Evolutionary conservation across 2,797 vertebrate genomes (phyloP).

Genomic region (Psittacula derbiana): DNA sequence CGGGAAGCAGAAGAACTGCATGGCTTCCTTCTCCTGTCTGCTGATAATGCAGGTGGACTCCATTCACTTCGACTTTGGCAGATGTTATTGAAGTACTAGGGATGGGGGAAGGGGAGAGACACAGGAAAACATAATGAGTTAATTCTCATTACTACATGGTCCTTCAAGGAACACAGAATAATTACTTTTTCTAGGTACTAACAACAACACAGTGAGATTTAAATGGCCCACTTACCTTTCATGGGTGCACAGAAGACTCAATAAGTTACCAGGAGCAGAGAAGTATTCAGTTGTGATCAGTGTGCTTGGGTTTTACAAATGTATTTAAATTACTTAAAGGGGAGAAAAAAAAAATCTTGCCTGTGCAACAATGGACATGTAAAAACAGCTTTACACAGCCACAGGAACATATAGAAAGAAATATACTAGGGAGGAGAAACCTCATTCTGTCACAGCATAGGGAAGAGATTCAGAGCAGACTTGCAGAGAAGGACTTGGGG

Average conservation of each 20-base stretch:
- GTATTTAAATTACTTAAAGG: not conserved
- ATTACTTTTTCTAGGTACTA: not conserved
- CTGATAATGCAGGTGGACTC: conserved; percentile 85
- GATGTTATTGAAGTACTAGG: conserved; percentile 78
- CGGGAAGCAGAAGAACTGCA: conserved; percentile 85
- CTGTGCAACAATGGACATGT: not conserved
- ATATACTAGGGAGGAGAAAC: not conserved
- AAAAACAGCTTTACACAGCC: not conserved
- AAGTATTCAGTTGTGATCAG: not conserved
- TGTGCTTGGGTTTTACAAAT: not conserved
- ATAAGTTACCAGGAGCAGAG: not conserved
- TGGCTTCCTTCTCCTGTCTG: conserved; percentile 83
- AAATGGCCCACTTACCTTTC: not conserved
- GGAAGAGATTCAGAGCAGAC: not conserved
- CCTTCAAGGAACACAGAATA: not conserved
- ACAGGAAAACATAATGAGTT: not conserved
- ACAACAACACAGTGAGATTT: not conserved
- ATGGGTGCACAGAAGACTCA: not conserved
- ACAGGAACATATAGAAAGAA: not conserved
- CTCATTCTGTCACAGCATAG: not conserved
- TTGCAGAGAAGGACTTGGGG: not conserved
- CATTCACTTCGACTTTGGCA: conserved; percentile 81
- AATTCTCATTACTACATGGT: not conserved
- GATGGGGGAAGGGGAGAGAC: not conserved
- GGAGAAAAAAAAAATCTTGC: not conserved